A percentile compares a stretch with the other conserved stretches of the same genome.
Evolutionary conservation across 2,797 vertebrate species (phyloP).

Genomic region (Naso thynnoides): DNA sequence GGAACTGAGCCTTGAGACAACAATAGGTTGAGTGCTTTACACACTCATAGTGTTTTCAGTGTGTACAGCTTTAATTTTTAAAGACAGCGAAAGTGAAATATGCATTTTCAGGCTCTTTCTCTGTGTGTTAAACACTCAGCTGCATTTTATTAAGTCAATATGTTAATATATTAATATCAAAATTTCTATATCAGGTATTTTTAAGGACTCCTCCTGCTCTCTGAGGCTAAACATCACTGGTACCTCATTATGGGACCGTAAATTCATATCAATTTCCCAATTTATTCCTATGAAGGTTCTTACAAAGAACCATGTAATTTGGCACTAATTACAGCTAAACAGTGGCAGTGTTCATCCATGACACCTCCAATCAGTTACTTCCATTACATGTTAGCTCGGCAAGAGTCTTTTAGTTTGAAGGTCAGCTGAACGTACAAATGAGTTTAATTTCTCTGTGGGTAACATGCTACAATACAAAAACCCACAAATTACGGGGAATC

Average conservation of each 20-base stretch:
- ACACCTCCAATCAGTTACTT: constrained; percentile 1
- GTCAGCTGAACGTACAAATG: not conserved
- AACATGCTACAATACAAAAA: not conserved
- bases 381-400: not conserved
- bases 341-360: not conserved
- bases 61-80: constrained; percentile 32
- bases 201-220: not conserved
- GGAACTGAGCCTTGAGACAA: constrained; percentile 21
- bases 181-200: not conserved
- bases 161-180: not conserved
- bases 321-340: constrained; percentile 7
- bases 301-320: constrained; percentile 1
- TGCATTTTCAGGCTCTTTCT: constrained; percentile 8
- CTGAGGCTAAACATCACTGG: not conserved
- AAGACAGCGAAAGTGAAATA: constrained; percentile 29
- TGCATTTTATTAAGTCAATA: not conserved
- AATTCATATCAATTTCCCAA: not conserved
- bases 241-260: not conserved
- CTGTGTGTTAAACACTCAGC: constrained; percentile 18
- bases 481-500: no score
- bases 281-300: not conserved
- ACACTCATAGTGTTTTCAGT: constrained; percentile 1
- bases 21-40: constrained; percentile 17
- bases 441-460: not conserved
- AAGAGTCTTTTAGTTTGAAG: not conserved